These are phyloP conservation scores for Mugil cephalus DNA, from an alignment of 2,113 vertebrate species.

Conservation along the genomic window DNA sequence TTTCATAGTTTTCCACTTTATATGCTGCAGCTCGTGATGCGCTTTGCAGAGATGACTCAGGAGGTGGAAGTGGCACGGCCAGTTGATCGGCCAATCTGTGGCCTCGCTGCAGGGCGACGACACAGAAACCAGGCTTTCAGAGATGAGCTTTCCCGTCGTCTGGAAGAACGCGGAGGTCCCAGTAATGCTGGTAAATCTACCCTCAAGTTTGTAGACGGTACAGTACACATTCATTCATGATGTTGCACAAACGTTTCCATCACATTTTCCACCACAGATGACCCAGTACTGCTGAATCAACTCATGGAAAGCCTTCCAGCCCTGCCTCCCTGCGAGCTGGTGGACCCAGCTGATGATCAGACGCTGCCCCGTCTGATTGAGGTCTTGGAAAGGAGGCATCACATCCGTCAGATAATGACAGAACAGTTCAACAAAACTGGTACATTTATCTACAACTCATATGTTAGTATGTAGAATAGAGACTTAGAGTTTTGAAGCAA, in stretches of 20 bases:
- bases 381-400: constrained; percentile 88
- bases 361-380: constrained; percentile 90
- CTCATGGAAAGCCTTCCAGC: constrained; percentile 90
- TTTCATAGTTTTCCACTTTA: background rate
- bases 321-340: constrained; percentile 87
- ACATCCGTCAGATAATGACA: constrained; percentile 83
- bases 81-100: constrained; percentile 88
- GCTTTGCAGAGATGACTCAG: constrained; percentile 97
- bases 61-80: constrained; percentile 95
- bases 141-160: constrained; percentile 85
- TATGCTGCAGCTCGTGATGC: constrained; percentile 92
- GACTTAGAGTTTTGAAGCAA: background rate
- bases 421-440: constrained; percentile 88
- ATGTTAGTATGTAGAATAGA: background rate
- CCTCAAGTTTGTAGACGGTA: background rate
- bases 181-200: constrained; percentile 80
- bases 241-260: too few relatives aligned
- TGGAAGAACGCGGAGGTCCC: constrained; percentile 87
- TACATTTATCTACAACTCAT: constrained; percentile 51
- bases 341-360: constrained; percentile 90
- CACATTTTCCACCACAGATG: constrained; percentile 63
- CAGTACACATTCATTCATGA: too few relatives aligned
- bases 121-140: constrained; percentile 88
- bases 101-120: constrained; percentile 89
- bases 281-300: constrained; percentile 70